A percentile compares a stretch with the other conserved stretches of the same genome.
Evolutionary conservation across 2,113 vertebrate species (phyloP).

Genomic region (Myrmophylax atrothorax): DNA sequence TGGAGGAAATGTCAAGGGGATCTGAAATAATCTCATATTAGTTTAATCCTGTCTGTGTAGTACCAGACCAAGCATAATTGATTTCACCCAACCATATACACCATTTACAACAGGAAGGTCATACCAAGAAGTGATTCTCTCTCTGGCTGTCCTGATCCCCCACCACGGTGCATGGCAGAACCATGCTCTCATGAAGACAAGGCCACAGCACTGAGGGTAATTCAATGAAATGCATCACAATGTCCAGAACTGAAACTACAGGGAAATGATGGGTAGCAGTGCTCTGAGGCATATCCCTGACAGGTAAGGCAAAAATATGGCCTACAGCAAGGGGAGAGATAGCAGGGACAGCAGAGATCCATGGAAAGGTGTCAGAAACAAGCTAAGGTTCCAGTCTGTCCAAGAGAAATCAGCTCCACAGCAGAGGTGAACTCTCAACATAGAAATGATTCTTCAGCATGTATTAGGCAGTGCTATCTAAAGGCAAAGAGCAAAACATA

Average conservation of each 20-base stretch:
- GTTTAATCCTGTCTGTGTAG: neutral
- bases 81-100: neutral
- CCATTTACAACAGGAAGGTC: neutral
- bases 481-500: neutral
- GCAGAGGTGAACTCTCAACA: neutral
- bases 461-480: neutral
- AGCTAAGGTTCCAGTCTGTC: neutral
- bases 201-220: neutral
- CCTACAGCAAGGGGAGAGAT: neutral
- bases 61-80: neutral
- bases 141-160: neutral
- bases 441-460: neutral
- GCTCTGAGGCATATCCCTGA: neutral
- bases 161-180: accelerated
- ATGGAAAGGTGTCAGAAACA: neutral
- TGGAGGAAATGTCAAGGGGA: constrained; percentile 11
- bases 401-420: neutral
- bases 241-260: neutral
- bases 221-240: neutral
- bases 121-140: neutral
- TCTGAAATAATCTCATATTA: neutral
- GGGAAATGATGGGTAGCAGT: neutral
- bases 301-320: neutral
- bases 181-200: accelerated
- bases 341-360: neutral